Evolutionary conservation across 2,888 invertebrate species (phyloP).

Genomic region (Euclidia mi): DNA sequence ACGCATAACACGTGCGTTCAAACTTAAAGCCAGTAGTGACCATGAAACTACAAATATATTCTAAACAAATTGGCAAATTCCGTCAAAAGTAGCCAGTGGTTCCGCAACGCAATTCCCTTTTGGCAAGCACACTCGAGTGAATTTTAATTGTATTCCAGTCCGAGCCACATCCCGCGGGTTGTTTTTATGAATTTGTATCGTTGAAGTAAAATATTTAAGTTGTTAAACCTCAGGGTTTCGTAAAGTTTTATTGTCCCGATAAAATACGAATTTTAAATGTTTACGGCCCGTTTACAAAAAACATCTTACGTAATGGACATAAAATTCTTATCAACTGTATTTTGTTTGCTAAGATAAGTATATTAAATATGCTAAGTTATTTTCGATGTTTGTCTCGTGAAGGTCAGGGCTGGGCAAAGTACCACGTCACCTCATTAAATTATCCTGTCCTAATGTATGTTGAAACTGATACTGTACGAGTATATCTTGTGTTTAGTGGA

Average conservation of each 20-base stretch:
- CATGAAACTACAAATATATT: constrained; percentile 5
- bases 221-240: constrained; percentile 14
- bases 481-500: neutral
- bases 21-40: neutral
- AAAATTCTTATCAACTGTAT: constrained; percentile 6
- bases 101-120: constrained; percentile 41
- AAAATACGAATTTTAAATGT: constrained; percentile 22
- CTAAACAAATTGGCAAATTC: constrained; percentile 15
- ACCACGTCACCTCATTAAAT: no score
- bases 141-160: constrained; percentile 51
- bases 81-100: constrained; percentile 20
- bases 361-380: no score
- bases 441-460: no score
- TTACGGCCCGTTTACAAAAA: constrained; percentile 2
- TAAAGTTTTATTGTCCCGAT: constrained; percentile 30
- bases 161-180: constrained; percentile 25
- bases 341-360: neutral
- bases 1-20: neutral
- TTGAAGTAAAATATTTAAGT: constrained; percentile 38
- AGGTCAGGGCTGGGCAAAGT: no score
- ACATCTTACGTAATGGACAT: constrained; percentile 2
- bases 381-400: no score
- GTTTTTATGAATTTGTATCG: constrained; percentile 39
- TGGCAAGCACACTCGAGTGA: constrained; percentile 33
- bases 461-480: no score